These are phyloP conservation scores for Clarias platycephalus DNA, from an alignment of 2,797 vertebrate species.

Conservation along the genomic window DNA sequence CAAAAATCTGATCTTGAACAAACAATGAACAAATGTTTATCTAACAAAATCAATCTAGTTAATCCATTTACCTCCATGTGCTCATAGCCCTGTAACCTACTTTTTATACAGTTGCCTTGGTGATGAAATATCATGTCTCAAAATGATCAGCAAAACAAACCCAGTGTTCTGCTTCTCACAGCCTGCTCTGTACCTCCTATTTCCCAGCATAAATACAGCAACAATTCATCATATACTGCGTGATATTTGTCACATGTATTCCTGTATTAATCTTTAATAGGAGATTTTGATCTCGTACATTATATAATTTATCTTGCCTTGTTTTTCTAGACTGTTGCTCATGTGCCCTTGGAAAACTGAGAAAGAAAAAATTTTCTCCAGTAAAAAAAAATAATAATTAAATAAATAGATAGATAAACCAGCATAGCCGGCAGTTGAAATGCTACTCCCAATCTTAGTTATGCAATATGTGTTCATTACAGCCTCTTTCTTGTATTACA, in stretches of 20 bases:
- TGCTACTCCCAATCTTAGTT: conserved; percentile 26
- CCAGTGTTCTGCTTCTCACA: conserved; percentile 30
- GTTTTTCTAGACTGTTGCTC: not conserved
- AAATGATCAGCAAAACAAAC: conserved; percentile 50
- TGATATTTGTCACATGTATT: not conserved
- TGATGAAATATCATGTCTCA: conserved; percentile 53
- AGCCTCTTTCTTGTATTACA: not conserved
- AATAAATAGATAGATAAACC: not conserved
- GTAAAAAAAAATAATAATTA: not conserved
- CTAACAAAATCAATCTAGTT: conserved; percentile 37
- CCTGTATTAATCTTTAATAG: not conserved
- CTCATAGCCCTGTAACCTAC: conserved; percentile 56
- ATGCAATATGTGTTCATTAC: conserved; percentile 38
- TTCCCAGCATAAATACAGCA: conserved; percentile 3
- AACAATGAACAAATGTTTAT: conserved; percentile 35
- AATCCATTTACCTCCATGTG: conserved; percentile 35
- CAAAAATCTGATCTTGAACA: conserved; percentile 3
- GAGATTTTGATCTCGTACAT: not conserved
- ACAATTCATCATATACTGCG: not conserved
- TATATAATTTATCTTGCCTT: not conserved
- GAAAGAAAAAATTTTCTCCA: conserved; percentile 25
- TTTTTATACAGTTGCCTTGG: conserved; percentile 59
- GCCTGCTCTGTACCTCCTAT: conserved; percentile 10
- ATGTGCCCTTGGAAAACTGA: not conserved
- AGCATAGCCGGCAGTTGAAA: not conserved